These are phyloP conservation scores for Mythimna ferrago DNA, from an alignment of 2,888 invertebrate genomes.

Conservation along the genomic window DNA sequence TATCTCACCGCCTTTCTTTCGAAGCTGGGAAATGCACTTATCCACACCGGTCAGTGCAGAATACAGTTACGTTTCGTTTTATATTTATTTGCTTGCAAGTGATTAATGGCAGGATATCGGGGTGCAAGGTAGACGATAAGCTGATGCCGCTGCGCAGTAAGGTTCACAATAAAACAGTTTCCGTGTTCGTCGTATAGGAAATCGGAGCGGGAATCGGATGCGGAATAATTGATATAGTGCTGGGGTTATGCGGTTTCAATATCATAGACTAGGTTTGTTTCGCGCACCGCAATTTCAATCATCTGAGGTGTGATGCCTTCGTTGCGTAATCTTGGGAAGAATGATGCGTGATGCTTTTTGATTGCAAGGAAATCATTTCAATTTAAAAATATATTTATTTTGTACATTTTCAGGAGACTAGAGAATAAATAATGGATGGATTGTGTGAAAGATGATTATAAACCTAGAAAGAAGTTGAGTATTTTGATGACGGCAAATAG, in stretches of 20 bases:
- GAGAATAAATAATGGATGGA: not conserved
- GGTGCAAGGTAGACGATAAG: constrained; percentile 42
- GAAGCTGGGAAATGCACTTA: constrained; percentile 42
- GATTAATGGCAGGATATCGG: constrained; percentile 48
- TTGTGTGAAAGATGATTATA: not conserved
- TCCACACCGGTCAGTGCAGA: constrained; percentile 26
- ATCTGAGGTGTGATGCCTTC: constrained; percentile 21
- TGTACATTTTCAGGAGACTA: not conserved
- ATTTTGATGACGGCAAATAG: not conserved
- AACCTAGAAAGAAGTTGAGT: no score
- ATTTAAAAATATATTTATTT: not conserved
- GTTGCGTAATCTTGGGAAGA: constrained; percentile 27
- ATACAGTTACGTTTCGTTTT: constrained; percentile 23
- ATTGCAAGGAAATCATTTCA: constrained; percentile 6
- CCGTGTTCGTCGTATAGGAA: constrained; percentile 41
- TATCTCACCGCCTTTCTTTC: constrained; percentile 24
- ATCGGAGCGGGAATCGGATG: constrained; percentile 47
- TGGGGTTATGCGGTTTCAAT: constrained; percentile 54
- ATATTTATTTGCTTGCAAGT: constrained; percentile 29
- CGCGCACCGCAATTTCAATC: constrained; percentile 31
- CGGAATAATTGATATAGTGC: constrained; percentile 49
- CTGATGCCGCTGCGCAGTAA: constrained; percentile 14
- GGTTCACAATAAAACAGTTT: constrained; percentile 37
- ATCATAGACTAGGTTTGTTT: constrained; percentile 25
- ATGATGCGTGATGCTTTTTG: constrained; percentile 8